Base-by-base conservation (phyloP, 2,113 vertebrate genomes). In the Labrus mixtus region DNA sequence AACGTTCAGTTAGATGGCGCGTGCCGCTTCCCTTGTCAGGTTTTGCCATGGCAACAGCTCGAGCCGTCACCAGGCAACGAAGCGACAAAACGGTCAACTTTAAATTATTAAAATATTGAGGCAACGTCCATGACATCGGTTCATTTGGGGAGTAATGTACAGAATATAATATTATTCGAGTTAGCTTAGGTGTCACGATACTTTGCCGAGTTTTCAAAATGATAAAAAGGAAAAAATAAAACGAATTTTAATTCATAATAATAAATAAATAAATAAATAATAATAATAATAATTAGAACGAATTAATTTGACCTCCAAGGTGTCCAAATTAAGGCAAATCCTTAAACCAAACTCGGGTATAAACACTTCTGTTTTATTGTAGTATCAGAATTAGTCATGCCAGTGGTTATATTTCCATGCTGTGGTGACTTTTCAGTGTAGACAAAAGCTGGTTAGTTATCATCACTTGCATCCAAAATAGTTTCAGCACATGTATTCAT, bases 311-410 rank as follows among this genome's bases (percentile, higher is more conserved):
- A 48, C 15, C 15, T 48, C 46, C 17, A 6, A 8, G 7, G 46
- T 19, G 46, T 48, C 23, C 12, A 17, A 62, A 10, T 29, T 20
- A 23, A 39, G 11, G 56, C 51, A 36, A 13, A 10, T 20, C 8
- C 20, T 68, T 41, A 20, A 81, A 76, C 54, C 64, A 20, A 46
- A 74, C 64, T 81, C 22, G 0, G 61, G 71, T 92, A 90, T 78
- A 89, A 91, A 91, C 82, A 87, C 78, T 83, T 80, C 11, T 59
- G 84, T 86, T 91, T 92, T 88, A 90, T 93, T 91, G 87, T 88
- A 79, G 83, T 82, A 82, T 89, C 86, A 91, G 88, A 86, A 82
- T 81, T 74, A 77, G 79, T 89, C 81, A 89, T 89, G 90, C 90
- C 88, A 91, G 87, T 91, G 90, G 88, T 92, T 88, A 87, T 71